Conservation (phyloP, 2,888 invertebrate species). For the Elmis aenea region DNA sequence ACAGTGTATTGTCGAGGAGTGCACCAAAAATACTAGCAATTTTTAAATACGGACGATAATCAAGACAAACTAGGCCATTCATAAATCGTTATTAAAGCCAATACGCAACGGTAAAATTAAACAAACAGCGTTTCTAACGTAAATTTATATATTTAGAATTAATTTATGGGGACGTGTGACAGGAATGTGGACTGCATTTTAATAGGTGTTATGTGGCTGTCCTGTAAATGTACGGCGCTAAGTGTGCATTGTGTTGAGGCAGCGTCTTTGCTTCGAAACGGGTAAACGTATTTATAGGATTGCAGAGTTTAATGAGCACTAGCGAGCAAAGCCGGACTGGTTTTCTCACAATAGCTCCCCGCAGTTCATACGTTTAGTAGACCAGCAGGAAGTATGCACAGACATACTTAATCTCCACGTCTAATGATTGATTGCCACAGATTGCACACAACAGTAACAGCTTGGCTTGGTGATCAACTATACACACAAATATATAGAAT, state of each 20-base stretch:
- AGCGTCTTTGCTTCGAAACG: conserved; percentile 16
- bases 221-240: conserved; percentile 19
- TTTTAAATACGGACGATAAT: no score
- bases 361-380: conserved; percentile 36
- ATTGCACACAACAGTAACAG: conserved; percentile 14
- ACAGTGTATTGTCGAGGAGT: no score
- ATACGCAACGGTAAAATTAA: no score
- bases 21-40: no score
- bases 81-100: no score
- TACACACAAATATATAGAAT: no score
- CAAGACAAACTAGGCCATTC: no score
- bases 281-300: conserved; percentile 30
- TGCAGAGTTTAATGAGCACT: conserved; percentile 31
- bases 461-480: no score
- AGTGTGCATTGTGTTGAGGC: conserved; percentile 19
- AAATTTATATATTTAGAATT: conserved; percentile 14
- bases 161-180: conserved; percentile 24
- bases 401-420: conserved; percentile 31
- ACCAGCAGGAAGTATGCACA: conserved; percentile 36
- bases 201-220: conserved; percentile 26
- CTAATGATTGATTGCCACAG: conserved; percentile 29
- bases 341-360: conserved; percentile 35
- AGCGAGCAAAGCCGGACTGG: conserved; percentile 29
- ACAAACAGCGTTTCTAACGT: no score
- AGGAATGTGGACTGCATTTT: conserved; percentile 28